phyloP scores from a whole-genome alignment of 2,113 vertebrate species.

The Dicrurus megarhynchus region DNA sequence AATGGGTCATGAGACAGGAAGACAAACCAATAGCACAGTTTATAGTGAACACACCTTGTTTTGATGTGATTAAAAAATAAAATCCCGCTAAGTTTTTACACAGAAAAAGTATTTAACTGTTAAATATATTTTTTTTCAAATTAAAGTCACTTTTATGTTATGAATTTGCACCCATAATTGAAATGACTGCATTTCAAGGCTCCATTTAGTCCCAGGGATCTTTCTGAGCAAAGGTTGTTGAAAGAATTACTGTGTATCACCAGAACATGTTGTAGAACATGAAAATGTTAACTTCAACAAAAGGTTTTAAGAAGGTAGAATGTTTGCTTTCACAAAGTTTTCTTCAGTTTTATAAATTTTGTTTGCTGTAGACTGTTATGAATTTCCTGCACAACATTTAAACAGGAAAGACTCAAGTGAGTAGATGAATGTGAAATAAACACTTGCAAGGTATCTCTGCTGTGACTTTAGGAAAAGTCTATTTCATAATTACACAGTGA shows the following conservation, averaged over 20 bases:
- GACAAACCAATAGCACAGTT: background rate
- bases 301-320: background rate
- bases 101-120: background rate
- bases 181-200: background rate
- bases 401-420: background rate
- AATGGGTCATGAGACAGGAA: background rate
- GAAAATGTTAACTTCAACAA: background rate
- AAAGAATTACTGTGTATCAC: background rate
- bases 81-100: background rate
- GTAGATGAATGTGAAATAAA: background rate
- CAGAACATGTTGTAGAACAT: background rate
- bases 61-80: background rate
- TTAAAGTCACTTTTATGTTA: background rate
- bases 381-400: conserved; percentile 7
- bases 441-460: background rate
- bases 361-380: background rate
- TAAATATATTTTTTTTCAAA: background rate
- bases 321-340: background rate
- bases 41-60: background rate
- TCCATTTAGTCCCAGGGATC: background rate
- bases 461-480: conserved; percentile 2
- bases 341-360: background rate
- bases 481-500: conserved; percentile 55
- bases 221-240: background rate
- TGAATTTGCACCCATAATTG: background rate